A percentile compares a stretch with the other conserved stretches of the same genome.
Conservation (phyloP, 2,113 vertebrate genomes). For the Rhabdomys dilectus region DNA sequence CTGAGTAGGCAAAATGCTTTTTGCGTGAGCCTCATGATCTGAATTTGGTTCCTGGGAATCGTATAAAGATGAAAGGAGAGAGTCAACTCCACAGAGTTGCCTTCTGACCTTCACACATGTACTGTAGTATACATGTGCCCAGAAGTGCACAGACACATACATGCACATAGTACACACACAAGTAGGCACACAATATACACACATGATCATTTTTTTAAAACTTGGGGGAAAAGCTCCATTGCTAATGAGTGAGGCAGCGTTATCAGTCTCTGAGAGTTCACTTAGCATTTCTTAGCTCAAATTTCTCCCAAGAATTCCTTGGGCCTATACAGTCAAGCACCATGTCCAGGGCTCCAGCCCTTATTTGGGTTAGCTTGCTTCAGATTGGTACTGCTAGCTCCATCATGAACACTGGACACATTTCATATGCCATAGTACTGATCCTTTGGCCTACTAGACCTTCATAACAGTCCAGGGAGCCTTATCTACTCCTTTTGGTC, state of each 20-base stretch:
- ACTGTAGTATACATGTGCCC: background rate
- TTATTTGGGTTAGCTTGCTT: background rate
- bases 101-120: background rate
- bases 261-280: background rate
- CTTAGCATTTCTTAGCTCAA: background rate
- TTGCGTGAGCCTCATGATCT: background rate
- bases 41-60: background rate
- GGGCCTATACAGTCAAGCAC: background rate
- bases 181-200: background rate
- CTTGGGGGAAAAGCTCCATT: background rate
- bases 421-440: rapidly evolving
- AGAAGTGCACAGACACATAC: background rate
- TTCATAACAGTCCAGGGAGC: background rate
- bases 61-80: background rate
- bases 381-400: background rate
- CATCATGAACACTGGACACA: background rate
- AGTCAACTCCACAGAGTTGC: background rate
- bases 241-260: too few relatives aligned
- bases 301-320: background rate
- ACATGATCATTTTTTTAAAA: background rate
- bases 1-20: too few relatives aligned
- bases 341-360: background rate
- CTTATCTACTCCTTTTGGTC: background rate
- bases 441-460: background rate
- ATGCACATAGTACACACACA: background rate